Evolutionary conservation across 2,888 invertebrate species (phyloP).

Genomic region (Crocallis elinguaria): DNA sequence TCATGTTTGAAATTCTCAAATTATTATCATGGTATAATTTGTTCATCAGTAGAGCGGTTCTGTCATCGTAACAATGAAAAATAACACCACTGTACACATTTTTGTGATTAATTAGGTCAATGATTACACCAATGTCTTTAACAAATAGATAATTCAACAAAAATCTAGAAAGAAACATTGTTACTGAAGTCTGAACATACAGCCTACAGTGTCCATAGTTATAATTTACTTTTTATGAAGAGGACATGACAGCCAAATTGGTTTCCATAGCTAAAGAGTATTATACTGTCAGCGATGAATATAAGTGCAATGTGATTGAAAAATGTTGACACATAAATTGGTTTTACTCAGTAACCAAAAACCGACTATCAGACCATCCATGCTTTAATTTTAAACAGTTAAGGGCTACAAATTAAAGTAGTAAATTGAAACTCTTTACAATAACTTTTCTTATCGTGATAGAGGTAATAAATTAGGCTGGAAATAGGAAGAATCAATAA

Average conservation of each 20-base stretch:
- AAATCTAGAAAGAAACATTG: slow-evolving; percentile 22
- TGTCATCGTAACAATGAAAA: slow-evolving; percentile 49
- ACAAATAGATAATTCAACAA: slow-evolving; percentile 24
- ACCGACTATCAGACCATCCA: too few relatives aligned
- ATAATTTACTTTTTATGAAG: neutral
- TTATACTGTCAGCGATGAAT: slow-evolving; percentile 19
- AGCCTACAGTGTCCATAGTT: neutral
- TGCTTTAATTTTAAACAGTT: too few relatives aligned
- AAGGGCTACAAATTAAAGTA: too few relatives aligned
- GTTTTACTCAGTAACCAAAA: neutral
- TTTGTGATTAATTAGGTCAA: slow-evolving; percentile 63
- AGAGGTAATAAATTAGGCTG: too few relatives aligned
- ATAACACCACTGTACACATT: slow-evolving; percentile 55
- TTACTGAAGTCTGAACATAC: neutral
- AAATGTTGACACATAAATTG: slow-evolving; percentile 6
- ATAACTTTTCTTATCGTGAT: too few relatives aligned
- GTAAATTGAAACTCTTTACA: too few relatives aligned
- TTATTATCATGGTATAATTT: slow-evolving; percentile 50
- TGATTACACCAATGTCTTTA: slow-evolving; percentile 31
- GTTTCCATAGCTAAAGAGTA: slow-evolving; percentile 36
- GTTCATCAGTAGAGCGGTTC: slow-evolving; percentile 42
- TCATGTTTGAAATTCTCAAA: slow-evolving; percentile 42
- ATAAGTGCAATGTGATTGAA: neutral
- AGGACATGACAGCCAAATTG: slow-evolving; percentile 25
- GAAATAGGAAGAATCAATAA: too few relatives aligned